A percentile compares a stretch with the other conserved stretches of the same genome.
Conservation (phyloP, 2,113 vertebrate species). For the Sinocyclocheilus anshuiensis region DNA sequence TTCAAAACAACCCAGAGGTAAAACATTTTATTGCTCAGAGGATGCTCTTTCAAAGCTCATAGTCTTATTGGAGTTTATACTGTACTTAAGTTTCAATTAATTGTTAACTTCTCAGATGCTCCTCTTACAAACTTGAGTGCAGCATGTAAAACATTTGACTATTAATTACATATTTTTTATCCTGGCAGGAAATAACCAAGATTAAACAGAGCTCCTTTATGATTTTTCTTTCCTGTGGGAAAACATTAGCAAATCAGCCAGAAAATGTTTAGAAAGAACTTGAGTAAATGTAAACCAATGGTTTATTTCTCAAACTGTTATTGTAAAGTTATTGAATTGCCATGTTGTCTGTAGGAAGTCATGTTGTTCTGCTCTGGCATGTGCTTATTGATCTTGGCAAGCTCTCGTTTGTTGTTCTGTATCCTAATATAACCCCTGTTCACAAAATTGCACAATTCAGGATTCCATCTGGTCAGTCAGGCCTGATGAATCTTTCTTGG, state of each 20-base stretch:
- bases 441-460: constrained; percentile 26
- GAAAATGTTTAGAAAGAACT: neutral
- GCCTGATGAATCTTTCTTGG: neutral
- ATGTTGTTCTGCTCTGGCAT: neutral
- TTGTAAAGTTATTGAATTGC: constrained; percentile 8
- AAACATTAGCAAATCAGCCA: neutral
- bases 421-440: constrained; percentile 21
- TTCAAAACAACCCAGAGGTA: neutral
- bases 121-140: neutral
- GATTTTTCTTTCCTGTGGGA: neutral
- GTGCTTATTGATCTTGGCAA: constrained; percentile 35
- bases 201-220: neutral
- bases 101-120: constrained; percentile 10
- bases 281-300: neutral
- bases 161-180: neutral
- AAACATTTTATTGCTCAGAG: neutral
- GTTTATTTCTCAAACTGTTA: constrained; percentile 26
- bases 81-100: neutral
- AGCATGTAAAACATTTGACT: neutral
- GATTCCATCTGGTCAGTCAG: constrained; percentile 22
- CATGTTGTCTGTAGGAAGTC: constrained; percentile 15
- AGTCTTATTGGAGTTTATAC: neutral
- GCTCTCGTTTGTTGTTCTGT: neutral
- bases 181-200: neutral
- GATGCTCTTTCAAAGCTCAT: neutral